Evolutionary conservation across 1,140 invertebrate species (phyloP).

Genomic region (Macrobrachium nipponense): DNA sequence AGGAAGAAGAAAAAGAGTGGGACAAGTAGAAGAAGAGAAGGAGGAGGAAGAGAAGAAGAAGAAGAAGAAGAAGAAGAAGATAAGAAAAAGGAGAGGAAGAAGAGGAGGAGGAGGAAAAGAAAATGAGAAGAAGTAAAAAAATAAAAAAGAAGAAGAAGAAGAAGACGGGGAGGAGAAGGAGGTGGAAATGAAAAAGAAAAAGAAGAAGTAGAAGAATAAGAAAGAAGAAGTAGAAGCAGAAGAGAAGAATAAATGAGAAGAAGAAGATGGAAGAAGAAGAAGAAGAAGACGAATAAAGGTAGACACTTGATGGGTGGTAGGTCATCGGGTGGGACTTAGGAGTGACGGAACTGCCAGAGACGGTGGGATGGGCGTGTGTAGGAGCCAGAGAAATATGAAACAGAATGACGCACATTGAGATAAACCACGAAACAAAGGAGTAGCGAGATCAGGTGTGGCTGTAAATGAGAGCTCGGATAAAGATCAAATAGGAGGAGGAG

Average conservation of each 20-base stretch:
- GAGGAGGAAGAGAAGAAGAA: constrained; percentile 29
- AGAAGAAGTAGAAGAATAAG: constrained; percentile 3
- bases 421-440: too few species aligned
- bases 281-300: background rate
- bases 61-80: constrained; percentile 23
- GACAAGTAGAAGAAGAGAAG: constrained; percentile 18
- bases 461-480: too few species aligned
- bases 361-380: background rate
- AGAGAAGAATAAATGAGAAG: constrained; percentile 10
- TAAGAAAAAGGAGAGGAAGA: constrained; percentile 6
- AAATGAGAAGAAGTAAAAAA: constrained; percentile 5
- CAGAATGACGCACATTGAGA: too few species aligned
- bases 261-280: constrained; percentile 15
- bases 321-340: too few species aligned
- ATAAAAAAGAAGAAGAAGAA: background rate
- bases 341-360: too few species aligned
- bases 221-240: constrained; percentile 21
- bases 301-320: too few species aligned
- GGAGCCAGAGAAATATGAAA: background rate
- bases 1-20: constrained; percentile 4
- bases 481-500: too few species aligned
- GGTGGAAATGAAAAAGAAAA: background rate
- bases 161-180: constrained; percentile 32
- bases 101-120: constrained; percentile 6
- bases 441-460: too few species aligned